A percentile compares a stretch with the other conserved stretches of the same genome.
Evolutionary conservation across 2,113 vertebrate species (phyloP).

Genomic region (Menura novaehollandiae): DNA sequence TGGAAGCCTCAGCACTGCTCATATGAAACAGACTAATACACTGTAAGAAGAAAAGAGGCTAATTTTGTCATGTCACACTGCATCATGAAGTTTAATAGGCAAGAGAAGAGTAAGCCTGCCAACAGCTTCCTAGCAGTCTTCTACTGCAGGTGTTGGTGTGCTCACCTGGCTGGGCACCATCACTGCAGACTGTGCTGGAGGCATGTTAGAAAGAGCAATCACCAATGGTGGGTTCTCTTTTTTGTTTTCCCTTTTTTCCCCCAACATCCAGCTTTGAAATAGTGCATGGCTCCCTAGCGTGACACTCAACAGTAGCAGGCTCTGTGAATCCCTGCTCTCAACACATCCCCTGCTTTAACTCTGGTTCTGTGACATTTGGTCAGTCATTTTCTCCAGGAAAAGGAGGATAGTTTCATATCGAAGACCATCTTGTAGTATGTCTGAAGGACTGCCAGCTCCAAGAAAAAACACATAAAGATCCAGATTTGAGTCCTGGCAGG

Average conservation of each 20-base stretch:
- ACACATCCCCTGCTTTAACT: background rate
- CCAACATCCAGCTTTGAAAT: background rate
- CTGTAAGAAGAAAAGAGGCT: background rate
- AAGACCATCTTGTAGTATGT: background rate
- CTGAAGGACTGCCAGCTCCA: background rate
- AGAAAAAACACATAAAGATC: background rate
- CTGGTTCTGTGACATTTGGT: background rate
- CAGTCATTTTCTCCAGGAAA: background rate
- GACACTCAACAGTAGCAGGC: background rate
- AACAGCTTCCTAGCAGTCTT: background rate
- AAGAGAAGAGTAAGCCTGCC: background rate
- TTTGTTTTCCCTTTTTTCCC: background rate
- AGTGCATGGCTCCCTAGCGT: background rate
- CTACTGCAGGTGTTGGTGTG: fast-evolving
- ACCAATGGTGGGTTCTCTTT: background rate
- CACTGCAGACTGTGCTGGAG: background rate
- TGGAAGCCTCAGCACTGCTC: background rate
- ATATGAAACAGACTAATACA: background rate
- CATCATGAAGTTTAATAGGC: background rate
- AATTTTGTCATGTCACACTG: background rate
- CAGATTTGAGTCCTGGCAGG: background rate
- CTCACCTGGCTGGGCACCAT: background rate
- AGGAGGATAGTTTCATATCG: background rate
- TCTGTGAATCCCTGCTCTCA: background rate
- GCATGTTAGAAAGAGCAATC: background rate